Percentiles rank a stretch among this genome's conserved stretches.
Evolutionary conservation across 2,888 invertebrate species (phyloP).

Genomic region (Gisinianus flammeolus): DNA sequence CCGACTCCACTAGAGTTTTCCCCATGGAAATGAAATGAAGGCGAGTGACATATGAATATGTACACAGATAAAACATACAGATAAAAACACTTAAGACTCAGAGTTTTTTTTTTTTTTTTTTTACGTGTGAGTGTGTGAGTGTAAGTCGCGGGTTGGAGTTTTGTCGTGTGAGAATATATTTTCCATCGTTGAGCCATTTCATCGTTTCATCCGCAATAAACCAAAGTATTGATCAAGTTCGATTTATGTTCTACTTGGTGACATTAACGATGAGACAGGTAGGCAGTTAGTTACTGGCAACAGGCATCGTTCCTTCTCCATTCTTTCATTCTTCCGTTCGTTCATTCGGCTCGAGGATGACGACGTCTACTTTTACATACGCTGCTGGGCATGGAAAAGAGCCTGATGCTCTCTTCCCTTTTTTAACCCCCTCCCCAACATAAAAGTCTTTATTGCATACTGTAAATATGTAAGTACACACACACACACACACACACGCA

Average conservation of each 20-base stretch:
- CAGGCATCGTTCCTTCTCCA: neutral
- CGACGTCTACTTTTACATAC: neutral
- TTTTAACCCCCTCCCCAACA: neutral
- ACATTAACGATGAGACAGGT: constrained; percentile 42
- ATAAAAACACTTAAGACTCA: neutral
- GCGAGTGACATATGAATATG: neutral
- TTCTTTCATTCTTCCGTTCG: neutral
- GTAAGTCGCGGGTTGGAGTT: neutral
- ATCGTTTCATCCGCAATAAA: constrained; percentile 54
- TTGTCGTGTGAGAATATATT: neutral
- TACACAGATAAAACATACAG: neutral
- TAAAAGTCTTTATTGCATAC: constrained; percentile 6
- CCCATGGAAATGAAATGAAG: neutral
- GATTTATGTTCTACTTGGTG: constrained; percentile 40
- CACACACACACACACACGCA: no score
- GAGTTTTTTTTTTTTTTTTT: neutral
- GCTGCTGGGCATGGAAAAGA: neutral
- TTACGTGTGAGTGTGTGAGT: neutral
- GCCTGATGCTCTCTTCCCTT: neutral
- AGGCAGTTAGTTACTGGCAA: constrained; percentile 38
- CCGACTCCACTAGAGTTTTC: neutral
- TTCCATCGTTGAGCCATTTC: constrained; percentile 29
- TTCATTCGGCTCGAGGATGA: neutral
- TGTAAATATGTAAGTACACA: no score
- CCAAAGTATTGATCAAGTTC: constrained; percentile 55